Evolutionary conservation across 2,113 vertebrate species (phyloP), one percentile per base, ranked within the genome.

Genomic region (Apistogramma diplotaenia): DNA sequence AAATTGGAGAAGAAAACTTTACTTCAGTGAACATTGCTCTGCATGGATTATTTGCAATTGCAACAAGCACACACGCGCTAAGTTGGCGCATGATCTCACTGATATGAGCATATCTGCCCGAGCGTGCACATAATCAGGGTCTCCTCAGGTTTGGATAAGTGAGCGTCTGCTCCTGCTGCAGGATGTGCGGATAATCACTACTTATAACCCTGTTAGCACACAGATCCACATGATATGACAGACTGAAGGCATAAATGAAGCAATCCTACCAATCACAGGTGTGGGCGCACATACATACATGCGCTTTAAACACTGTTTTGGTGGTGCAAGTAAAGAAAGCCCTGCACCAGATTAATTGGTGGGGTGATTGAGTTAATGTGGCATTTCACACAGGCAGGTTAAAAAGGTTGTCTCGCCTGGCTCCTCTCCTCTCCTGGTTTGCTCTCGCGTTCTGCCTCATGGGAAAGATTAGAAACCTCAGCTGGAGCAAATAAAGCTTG

Each of bases 401-500:
- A 74, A 76, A 87, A 70, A 90, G 90, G 92, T 87, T 73, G 65
- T 49, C 72, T 74, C 31, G 72, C 49, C 57, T 21, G 2, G 27
- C 61, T 83, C 82, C 82, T 86, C 78, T 88, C 60, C 59, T 62
- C 80, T 73, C 23, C 60, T 86, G 77, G 85, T 89, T 89, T 85
- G 70, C 76, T 84, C 89, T 88, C 33, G 74, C 82, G 2, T 78
- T 87, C 60, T 88, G 92, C 92, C 92, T 92, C 85, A 67, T 90
- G 89, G 90, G 91, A 91, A 91, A 93, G 92, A 94, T 94, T 93
- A 93, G 85, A 90, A 89, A 92, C 90, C 89, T 94, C 93, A 89
- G 92, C 89, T 92, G 93, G 92, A 92, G 92, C 90, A 92, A 94
- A 95, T 95, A 94, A 94, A 93, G 89, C 93, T 88, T 83, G 72